Base-by-base conservation (phyloP, 2,888 invertebrate genomes). In the Chymomyza fuscimana region DNA sequence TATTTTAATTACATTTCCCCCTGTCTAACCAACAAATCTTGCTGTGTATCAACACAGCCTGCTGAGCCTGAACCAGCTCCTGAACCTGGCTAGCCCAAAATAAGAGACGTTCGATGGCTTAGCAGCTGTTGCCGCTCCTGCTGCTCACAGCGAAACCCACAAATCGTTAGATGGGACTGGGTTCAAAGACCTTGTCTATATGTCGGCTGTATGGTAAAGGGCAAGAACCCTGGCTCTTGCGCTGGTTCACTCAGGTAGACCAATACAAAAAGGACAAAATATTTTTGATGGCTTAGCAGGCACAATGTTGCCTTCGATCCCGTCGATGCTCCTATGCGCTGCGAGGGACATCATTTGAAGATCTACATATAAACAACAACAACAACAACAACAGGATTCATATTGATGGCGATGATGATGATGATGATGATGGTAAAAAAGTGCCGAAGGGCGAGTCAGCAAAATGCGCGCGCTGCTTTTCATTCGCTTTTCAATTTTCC, bases 401-500 rank as follows among this genome's bases (percentile, higher is more conserved):
- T 73, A 72, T 63, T 76, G 66, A 62, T 65, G 52, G n/a, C 63
- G 65, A 66, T 7, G 58, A 16, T 64, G 40, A 22, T 63, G 68
- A 66, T 7, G 58, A 16, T 64, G 40, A 80, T 71, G 70, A 74
- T 73, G 73, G 73, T 67, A 72, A 72, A 78, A 74, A 74, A 73
- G 65, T 56, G 72, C 67, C 65, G 72, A 81, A 78, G 81, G 84
- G 78, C 77, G 70, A 74, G 64, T 63, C 65, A 58, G 65, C 29
- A 29, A 66, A 61, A 73, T 75, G 77, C 70, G 74, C 73, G 74
- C 79, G 81, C 84, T 74, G 83, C 86, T 83, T 84, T 83, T 81
- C 83, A 83, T 69, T 83, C 83, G 83, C 74, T 81, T 83, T 84
- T 84, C 86, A 81, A 72, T 78, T 84, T 85, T 77, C 70, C 62